Percentiles rank a stretch among this genome's conserved stretches.
These are phyloP conservation scores for Drosophila emarginata DNA, from an alignment of 2,888 invertebrate species.

Conservation along the genomic window DNA sequence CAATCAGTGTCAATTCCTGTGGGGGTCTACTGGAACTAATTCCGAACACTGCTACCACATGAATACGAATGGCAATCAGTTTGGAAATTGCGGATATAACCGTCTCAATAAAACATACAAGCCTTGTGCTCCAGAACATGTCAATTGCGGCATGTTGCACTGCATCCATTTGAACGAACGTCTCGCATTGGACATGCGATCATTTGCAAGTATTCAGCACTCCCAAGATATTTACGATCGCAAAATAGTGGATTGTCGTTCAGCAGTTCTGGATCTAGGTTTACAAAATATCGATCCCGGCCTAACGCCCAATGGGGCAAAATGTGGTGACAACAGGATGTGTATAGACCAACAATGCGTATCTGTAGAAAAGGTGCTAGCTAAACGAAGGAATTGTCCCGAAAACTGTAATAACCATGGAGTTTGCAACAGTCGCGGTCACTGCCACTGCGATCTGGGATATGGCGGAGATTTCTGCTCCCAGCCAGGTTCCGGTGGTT, in stretches of 20 bases:
- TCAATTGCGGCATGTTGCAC: constrained; percentile 96
- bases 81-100: constrained; percentile 97
- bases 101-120: constrained; percentile 88
- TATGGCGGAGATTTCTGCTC: constrained; percentile 94
- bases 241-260: constrained; percentile 93
- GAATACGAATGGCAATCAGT: constrained; percentile 90
- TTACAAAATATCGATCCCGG: constrained; percentile 96
- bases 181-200: constrained; percentile 96
- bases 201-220: constrained; percentile 91
- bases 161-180: constrained; percentile 96
- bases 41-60: constrained; percentile 92
- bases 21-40: constrained; percentile 95
- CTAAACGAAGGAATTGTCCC: constrained; percentile 86
- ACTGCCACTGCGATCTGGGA: constrained; percentile 96
- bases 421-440: constrained; percentile 92
- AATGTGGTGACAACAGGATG: constrained; percentile 86
- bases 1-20: constrained; percentile 95
- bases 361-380: constrained; percentile 86
- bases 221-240: constrained; percentile 91
- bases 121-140: constrained; percentile 88
- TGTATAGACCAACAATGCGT: constrained; percentile 95
- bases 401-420: constrained; percentile 92
- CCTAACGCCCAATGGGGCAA: constrained; percentile 93
- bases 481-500: constrained; percentile 94
- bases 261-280: constrained; percentile 96